These are phyloP conservation scores for Hormiphora californensis DNA, from an alignment of 37 sponge, comb jelly and placozoan genomes.

Conservation along the genomic window DNA sequence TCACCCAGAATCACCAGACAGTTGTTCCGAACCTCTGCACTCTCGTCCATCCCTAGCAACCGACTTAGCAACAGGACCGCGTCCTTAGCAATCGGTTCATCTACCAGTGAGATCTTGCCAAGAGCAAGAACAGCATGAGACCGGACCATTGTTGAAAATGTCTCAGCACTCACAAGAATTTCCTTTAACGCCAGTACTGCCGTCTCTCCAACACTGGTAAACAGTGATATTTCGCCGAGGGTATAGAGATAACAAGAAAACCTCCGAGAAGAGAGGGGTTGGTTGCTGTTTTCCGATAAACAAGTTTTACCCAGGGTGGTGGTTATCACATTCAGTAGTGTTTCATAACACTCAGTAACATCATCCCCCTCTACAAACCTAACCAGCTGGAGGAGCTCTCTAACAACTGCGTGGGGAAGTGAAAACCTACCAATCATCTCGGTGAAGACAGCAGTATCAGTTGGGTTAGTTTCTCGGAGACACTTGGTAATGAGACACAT, in stretches of 20 bases:
- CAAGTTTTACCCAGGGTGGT: no score
- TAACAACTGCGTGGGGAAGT: no score
- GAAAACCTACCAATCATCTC: no score
- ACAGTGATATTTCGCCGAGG: neutral
- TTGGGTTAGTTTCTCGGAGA: no score
- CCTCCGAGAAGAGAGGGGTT: neutral
- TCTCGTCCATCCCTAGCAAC: neutral
- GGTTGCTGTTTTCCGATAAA: neutral
- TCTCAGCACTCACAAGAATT: neutral
- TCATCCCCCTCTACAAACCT: no score
- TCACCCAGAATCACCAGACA: constrained; percentile 12
- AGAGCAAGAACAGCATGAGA: neutral
- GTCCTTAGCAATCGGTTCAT: constrained; percentile 14
- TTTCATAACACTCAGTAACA: no score
- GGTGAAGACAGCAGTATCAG: no score
- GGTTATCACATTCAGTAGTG: no score
- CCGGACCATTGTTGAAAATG: neutral
- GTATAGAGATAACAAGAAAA: constrained; percentile 25
- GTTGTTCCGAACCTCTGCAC: constrained; percentile 6
- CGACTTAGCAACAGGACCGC: neutral
- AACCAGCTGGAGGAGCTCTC: no score
- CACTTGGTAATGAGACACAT: no score
- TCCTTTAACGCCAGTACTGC: neutral
- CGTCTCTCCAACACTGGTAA: neutral
- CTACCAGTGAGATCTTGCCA: constrained; percentile 26